Evolutionary conservation across 2,113 vertebrate genomes (phyloP).

Genomic region (Anoplopoma fimbria): DNA sequence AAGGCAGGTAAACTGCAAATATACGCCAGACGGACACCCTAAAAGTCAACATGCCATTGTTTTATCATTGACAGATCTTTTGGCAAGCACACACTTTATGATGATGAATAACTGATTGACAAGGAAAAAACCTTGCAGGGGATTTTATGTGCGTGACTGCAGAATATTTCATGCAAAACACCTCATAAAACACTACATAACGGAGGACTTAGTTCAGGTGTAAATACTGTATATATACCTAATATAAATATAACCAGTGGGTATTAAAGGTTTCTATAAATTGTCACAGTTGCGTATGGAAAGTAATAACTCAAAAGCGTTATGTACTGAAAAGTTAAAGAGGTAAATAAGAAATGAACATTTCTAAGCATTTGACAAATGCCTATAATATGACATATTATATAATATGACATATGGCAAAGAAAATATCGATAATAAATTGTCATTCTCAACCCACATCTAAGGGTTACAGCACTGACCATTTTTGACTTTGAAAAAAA

Average conservation of each 20-base stretch:
- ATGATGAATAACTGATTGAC: constrained; percentile 46
- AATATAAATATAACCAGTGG: background rate
- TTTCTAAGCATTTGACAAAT: background rate
- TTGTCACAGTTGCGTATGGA: background rate
- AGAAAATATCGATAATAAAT: too few relatives aligned
- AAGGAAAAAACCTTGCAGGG: constrained; percentile 20
- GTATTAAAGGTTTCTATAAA: background rate
- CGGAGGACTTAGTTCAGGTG: too few relatives aligned
- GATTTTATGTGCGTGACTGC: constrained; percentile 12
- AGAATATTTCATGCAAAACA: background rate
- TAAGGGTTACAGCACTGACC: background rate
- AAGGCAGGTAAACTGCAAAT: constrained; percentile 51
- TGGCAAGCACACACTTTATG: constrained; percentile 17
- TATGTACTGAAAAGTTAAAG: background rate
- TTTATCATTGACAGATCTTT: constrained; percentile 59
- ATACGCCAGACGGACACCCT: constrained; percentile 54
- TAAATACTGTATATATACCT: background rate
- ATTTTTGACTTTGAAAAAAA: background rate
- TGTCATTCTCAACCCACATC: background rate
- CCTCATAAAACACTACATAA: background rate
- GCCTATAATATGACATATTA: background rate
- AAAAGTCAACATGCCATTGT: constrained; percentile 68
- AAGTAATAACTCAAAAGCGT: background rate
- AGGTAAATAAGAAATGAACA: background rate
- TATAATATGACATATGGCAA: too few relatives aligned